phyloP scores from a whole-genome alignment of 2,797 vertebrate species.

The Myripristis murdjan region DNA sequence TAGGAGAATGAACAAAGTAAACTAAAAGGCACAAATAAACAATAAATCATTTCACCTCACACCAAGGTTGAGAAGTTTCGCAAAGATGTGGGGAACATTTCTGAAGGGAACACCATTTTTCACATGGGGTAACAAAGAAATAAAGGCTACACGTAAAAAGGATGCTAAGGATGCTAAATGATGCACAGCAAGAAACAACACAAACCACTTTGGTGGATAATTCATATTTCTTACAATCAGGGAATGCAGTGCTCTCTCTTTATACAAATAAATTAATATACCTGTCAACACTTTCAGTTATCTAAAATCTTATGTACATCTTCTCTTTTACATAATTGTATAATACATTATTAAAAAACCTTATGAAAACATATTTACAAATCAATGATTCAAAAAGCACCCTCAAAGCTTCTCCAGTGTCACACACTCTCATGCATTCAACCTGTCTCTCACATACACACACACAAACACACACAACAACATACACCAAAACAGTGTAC shows the following conservation, averaged over 20 bases:
- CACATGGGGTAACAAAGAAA: conserved; percentile 51
- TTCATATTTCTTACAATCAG: conserved; percentile 75
- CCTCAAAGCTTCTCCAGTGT: conserved; percentile 63
- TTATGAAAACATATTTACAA: conserved; percentile 90
- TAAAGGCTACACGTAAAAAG: conserved; percentile 48
- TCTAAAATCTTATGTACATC: conserved; percentile 90
- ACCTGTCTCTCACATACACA: background rate
- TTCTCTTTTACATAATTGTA: conserved; percentile 84
- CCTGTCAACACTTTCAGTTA: conserved; percentile 79
- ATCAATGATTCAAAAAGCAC: conserved; percentile 84
- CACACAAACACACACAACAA: conserved; percentile 35
- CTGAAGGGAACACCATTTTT: conserved; percentile 31
- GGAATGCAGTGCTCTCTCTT: conserved; percentile 77
- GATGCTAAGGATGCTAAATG: conserved; percentile 41
- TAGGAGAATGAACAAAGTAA: conserved; percentile 47
- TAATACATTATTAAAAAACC: conserved; percentile 87
- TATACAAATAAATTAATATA: conserved; percentile 87
- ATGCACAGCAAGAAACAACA: conserved; percentile 78
- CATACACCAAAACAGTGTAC: conserved; percentile 32
- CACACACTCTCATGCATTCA: conserved; percentile 28
- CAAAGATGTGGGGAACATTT: conserved; percentile 34
- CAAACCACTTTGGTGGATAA: conserved; percentile 83
- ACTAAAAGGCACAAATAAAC: conserved; percentile 72
- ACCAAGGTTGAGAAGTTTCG: conserved; percentile 29
- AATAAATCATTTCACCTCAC: conserved; percentile 52